Evolutionary conservation across 92 coral and sea anemone species (phyloP).

Genomic region (Ricordea florida): DNA sequence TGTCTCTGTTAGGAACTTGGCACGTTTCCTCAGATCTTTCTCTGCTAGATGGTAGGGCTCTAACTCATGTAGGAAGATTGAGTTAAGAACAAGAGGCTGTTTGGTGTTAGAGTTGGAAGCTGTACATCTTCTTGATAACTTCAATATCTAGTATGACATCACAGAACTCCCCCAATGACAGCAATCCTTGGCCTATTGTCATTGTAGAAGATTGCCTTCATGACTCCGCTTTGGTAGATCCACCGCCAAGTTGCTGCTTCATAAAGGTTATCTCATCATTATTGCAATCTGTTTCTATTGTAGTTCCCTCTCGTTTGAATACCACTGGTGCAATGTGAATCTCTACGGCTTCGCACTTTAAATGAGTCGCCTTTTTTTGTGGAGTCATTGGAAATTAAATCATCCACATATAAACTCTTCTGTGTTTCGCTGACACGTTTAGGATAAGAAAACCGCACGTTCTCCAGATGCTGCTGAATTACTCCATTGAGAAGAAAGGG

Average conservation of each 20-base stretch:
- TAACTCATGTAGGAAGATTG: no score
- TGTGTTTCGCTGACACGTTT: constrained; percentile 8
- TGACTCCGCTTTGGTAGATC: not conserved
- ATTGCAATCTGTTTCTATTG: constrained; percentile 11
- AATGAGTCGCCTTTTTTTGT: constrained; percentile 17
- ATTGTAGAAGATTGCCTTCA: constrained; percentile 50
- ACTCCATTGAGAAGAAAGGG: constrained; percentile 39
- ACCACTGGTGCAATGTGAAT: constrained; percentile 32
- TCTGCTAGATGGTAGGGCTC: no score
- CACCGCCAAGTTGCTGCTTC: constrained; percentile 31
- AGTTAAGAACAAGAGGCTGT: no score
- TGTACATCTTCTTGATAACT: no score
- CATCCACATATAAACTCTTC: constrained; percentile 49
- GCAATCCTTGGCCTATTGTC: constrained; percentile 46
- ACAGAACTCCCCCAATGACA: constrained; percentile 22
- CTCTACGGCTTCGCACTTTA: constrained; percentile 21
- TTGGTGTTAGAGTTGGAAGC: no score
- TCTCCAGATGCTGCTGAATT: constrained; percentile 15
- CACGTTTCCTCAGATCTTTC: no score
- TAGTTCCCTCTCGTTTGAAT: constrained; percentile 17
- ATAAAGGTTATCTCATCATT: constrained; percentile 5
- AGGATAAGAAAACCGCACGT: not conserved
- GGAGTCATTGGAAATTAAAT: constrained; percentile 32
- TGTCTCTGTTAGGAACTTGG: no score
- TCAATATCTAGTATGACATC: constrained; percentile 47